phyloP scores from a whole-genome alignment of 2,797 vertebrate species.

The Gastrophryne carolinensis region DNA sequence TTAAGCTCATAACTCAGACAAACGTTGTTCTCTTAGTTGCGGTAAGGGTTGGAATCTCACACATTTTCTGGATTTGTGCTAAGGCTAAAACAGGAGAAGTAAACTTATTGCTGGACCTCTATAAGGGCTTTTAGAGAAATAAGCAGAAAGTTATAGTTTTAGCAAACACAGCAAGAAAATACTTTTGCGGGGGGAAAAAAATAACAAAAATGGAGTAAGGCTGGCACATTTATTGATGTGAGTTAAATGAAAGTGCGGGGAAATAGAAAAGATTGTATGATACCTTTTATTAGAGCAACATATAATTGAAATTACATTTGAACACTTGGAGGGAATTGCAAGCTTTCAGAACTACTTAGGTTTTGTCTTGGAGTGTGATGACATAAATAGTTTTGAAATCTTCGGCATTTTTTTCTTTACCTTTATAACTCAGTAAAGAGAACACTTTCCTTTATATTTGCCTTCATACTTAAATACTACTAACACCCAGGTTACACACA shows the following conservation, averaged over 20 bases:
- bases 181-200: constrained; percentile 30
- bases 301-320: constrained; percentile 44
- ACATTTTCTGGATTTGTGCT: constrained; percentile 22
- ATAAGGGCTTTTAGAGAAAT: constrained; percentile 27
- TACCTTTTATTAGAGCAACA: constrained; percentile 43
- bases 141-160: constrained; percentile 31
- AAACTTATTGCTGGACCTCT: constrained; percentile 31
- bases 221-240: constrained; percentile 37
- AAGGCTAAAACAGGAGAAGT: constrained; percentile 25
- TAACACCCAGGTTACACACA: not conserved
- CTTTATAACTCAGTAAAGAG: not conserved
- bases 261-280: constrained; percentile 35
- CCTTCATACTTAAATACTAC: not conserved
- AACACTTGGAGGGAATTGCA: constrained; percentile 41
- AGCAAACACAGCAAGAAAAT: constrained; percentile 34
- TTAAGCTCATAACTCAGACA: not conserved
- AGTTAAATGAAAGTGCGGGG: constrained; percentile 33
- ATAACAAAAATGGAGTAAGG: constrained; percentile 38
- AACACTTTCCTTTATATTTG: constrained; percentile 11
- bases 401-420: not conserved
- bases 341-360: constrained; percentile 39
- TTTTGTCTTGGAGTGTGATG: constrained; percentile 34
- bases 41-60: constrained; percentile 11
- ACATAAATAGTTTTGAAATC: constrained; percentile 41
- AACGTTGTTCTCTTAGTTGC: constrained; percentile 17